A percentile compares a stretch with the other conserved stretches of the same genome.
Evolutionary conservation across 1,140 invertebrate species (phyloP).

Genomic region (Drosophila funebris): DNA sequence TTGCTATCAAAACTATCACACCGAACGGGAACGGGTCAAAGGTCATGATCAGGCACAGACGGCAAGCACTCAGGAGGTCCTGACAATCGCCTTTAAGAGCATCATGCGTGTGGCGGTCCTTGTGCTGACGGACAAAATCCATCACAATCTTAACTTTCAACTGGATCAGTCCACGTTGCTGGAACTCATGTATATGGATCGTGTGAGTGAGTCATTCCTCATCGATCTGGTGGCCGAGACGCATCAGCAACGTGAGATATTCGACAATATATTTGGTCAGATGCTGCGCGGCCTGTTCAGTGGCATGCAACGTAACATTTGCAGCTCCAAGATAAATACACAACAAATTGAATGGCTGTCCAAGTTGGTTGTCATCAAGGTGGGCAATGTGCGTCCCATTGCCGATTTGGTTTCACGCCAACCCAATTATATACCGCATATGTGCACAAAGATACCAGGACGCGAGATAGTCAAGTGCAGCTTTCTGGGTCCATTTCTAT

Average conservation of each 20-base stretch:
- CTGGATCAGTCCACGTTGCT: constrained; percentile 71
- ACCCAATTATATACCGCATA: constrained; percentile 90
- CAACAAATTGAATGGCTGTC: constrained; percentile 87
- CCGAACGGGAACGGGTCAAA: constrained; percentile 19
- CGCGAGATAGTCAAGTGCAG: constrained; percentile 93
- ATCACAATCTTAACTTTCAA: constrained; percentile 58
- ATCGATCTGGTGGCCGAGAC: constrained; percentile 86
- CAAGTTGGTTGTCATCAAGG: constrained; percentile 89
- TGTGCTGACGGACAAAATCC: constrained; percentile 72
- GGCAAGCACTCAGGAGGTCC: constrained; percentile 1
- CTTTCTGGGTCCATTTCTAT: constrained; percentile 95
- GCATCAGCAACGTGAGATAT: constrained; percentile 87
- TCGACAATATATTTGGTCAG: constrained; percentile 89
- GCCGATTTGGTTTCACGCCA: constrained; percentile 91
- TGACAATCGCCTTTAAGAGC: constrained; percentile 37
- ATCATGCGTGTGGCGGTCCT: constrained; percentile 66
- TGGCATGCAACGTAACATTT: constrained; percentile 88
- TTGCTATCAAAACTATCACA: constrained; percentile 78
- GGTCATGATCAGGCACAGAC: constrained; percentile 3
- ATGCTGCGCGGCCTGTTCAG: constrained; percentile 88
- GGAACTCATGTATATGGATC: constrained; percentile 83
- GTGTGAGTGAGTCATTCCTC: constrained; percentile 86
- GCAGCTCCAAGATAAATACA: constrained; percentile 89
- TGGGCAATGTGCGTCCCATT: constrained; percentile 88
- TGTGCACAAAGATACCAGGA: constrained; percentile 89